Base-by-base conservation (phyloP, 2,888 invertebrate species). In the Idaea dimidiata region DNA sequence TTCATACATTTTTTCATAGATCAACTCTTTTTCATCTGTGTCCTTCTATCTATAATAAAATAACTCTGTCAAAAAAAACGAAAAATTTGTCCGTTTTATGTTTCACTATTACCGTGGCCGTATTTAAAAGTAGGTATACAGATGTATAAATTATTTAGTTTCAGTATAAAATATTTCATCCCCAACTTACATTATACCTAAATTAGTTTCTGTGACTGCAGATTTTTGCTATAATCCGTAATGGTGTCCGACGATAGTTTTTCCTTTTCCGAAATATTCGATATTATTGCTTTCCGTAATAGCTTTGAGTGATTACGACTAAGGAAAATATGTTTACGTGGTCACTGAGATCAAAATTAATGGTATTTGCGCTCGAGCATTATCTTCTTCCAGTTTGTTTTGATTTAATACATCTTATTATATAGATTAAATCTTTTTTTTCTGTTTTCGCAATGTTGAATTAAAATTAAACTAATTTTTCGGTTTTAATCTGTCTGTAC, bases 281-380 rank as follows among this genome's bases (percentile, higher is more conserved):
- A 64, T 72, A 72, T 74, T 70, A 76, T 74, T 74, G 75, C 68
- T 75, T 73, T 66, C 67, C 66, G 63, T 64, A 70, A 66, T 70
- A 69, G 63, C 63, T 59, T 64, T 65, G 59, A 58, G 65, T 65
- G 59, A 57, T 57, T 59, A 57, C 56, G 56, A 59, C 62, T 60
- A 31, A 54, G 54, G 16, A 17, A 54, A 17, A 7, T 54, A 4
- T 54, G 54, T 54, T 17, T 17, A 17, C 17, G 17, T 54, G 16
- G 16, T 16, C 54, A 5, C 7, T 54, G 54, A 54, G 54, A 54
- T 54, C 43, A 43, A 43, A 43, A 43, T 43, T 43, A 43, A 43
- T 43, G 43, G 6, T 43, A 43, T 43, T 8, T 43, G 43, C 10
- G 43, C 43, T 4, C 0, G 10, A 14, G 7, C 1, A 33, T 33